These are phyloP conservation scores for Hydropsyche tenuis DNA, from an alignment of 1,140 invertebrate species.

Conservation along the genomic window DNA sequence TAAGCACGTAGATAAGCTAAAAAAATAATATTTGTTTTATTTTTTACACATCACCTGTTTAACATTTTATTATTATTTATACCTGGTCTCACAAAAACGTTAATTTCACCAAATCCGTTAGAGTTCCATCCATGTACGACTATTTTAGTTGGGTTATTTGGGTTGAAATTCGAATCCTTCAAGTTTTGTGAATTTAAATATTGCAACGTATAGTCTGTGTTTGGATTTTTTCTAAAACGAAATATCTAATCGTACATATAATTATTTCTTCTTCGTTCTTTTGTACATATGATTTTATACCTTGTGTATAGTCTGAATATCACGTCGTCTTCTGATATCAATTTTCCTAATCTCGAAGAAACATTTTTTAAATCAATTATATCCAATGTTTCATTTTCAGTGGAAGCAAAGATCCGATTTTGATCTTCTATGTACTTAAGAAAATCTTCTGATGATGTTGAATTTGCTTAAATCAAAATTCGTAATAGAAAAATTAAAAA, in stretches of 20 bases:
- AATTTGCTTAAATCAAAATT: too few relatives aligned
- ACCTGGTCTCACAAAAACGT: too few relatives aligned
- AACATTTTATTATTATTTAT: too few relatives aligned
- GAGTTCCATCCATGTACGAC: constrained; percentile 52
- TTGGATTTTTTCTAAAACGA: too few relatives aligned
- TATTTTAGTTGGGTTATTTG: constrained; percentile 42
- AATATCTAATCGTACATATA: too few relatives aligned
- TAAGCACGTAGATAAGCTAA: constrained; percentile 56
- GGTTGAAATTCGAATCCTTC: constrained; percentile 23
- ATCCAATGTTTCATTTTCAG: background rate
- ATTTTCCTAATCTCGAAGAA: background rate
- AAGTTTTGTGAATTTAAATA: too few relatives aligned
- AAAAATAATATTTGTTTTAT: background rate
- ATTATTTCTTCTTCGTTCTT: too few relatives aligned
- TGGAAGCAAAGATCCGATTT: background rate
- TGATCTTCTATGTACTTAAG: background rate
- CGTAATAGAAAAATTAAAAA: too few relatives aligned
- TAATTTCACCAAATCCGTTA: constrained; percentile 48
- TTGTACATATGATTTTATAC: too few relatives aligned
- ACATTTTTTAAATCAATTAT: background rate
- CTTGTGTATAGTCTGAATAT: background rate
- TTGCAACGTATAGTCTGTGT: too few relatives aligned
- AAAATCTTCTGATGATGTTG: background rate
- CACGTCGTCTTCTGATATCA: background rate
- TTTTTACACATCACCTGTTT: too few relatives aligned